These are phyloP conservation scores for Aphyosemion australe DNA, from an alignment of 2,113 vertebrate genomes.

Conservation along the genomic window DNA sequence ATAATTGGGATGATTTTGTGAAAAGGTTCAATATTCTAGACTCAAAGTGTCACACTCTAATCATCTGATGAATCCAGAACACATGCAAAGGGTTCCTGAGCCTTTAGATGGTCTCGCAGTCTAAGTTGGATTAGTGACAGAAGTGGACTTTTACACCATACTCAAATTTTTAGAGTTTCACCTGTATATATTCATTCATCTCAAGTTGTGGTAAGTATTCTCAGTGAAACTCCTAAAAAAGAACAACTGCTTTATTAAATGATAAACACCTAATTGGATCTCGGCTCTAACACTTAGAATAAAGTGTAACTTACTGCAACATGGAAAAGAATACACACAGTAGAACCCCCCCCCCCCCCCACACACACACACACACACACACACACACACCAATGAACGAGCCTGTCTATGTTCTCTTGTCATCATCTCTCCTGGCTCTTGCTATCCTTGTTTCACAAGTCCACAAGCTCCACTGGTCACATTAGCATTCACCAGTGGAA, in stretches of 20 bases:
- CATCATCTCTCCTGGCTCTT: constrained; percentile 65
- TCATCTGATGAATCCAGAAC: too few species aligned
- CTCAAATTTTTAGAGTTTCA: too few species aligned
- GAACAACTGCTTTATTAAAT: background rate
- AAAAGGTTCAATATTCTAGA: too few species aligned
- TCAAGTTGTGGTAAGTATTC: background rate
- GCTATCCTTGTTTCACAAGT: constrained; percentile 66
- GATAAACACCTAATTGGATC: constrained; percentile 22
- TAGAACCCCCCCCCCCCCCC: background rate
- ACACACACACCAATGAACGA: constrained; percentile 52
- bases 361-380: constrained; percentile 18
- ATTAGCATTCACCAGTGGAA: constrained; percentile 77
- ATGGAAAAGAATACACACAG: constrained; percentile 54
- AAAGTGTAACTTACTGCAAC: constrained; percentile 46
- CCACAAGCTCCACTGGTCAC: constrained; percentile 69
- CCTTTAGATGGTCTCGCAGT: too few species aligned
- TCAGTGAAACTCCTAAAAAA: background rate
- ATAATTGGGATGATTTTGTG: too few species aligned
- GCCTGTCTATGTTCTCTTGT: constrained; percentile 65
- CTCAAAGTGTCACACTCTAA: too few species aligned
- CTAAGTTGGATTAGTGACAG: too few species aligned
- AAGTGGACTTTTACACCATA: too few species aligned
- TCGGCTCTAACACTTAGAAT: constrained; percentile 27
- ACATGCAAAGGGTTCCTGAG: too few species aligned
- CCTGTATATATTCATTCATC: background rate